Base-by-base conservation (phyloP, 2,888 invertebrate genomes). In the Stenchaetothrips biformis region DNA sequence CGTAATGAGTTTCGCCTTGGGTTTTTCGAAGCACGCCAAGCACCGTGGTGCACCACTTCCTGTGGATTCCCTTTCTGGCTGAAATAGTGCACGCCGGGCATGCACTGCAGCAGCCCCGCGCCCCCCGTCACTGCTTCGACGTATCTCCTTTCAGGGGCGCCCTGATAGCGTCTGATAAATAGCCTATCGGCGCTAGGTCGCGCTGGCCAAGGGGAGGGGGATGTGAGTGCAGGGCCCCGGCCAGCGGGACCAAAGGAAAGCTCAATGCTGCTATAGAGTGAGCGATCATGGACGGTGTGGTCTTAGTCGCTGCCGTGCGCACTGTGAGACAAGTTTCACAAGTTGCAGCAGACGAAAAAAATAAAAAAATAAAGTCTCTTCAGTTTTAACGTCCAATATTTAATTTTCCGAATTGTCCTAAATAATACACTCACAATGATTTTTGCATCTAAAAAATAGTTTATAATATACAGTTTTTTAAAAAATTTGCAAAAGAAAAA, bases 81-180 rank as follows among this genome's bases (percentile, higher is more conserved):
- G 59, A 59, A 13, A 59, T 59, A 59, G 37, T 16, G 16, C 53
- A 9, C 2, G 1, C 53, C 53, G 2, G 53, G 13, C 53, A 16
- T 53, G 67, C 67, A 21, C 67, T 8, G 67, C 21, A 74, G 21
- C n/a, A 9, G 25, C 67, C 67, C 25, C 7, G 59, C 59, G 18
- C 16, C 59, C 18, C 18, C 13, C 67, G 67, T 25, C 25, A 74
- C 37, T 37, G 37, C 37, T 37, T 37, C 37, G 37, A 74, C 67
- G 67, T 74, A 74, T 74, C 67, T 74, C 25, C 67, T 25, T 7
- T 59, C 16, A 59, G 59, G 67, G 9, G 67, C 67, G 11, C 67
- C 67, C 67, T 25, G 67, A 21, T 25, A 25, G 21, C 67, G 25
- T 74, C 67, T 74, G 67, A 74, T 74, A 74, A 74, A 74, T 74